phyloP scores from a whole-genome alignment of 92 coral and sea anemone genomes.

The Siderastrea siderea region DNA sequence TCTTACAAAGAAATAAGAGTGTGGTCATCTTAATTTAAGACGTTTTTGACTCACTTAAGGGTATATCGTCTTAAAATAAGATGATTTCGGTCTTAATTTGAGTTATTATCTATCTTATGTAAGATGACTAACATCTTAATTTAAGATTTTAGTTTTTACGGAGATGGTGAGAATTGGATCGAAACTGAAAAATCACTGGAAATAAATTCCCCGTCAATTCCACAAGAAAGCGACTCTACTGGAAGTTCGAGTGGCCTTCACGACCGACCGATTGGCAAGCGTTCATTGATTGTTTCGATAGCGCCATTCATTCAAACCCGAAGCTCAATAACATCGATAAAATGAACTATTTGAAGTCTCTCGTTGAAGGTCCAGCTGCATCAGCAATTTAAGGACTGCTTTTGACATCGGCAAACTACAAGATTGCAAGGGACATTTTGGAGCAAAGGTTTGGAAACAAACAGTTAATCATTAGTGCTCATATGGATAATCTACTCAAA shows the following conservation, averaged over 20 bases:
- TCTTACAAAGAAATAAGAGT: too few species aligned
- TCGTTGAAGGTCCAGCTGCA: conserved; percentile 56
- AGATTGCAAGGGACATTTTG: conserved; percentile 40
- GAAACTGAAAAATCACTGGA: conserved; percentile 7
- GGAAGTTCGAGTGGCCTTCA: not conserved
- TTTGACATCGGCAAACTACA: conserved; percentile 43
- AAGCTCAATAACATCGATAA: not conserved
- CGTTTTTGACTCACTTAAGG: too few species aligned
- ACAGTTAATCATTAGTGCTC: conserved; percentile 53
- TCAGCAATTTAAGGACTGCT: conserved; percentile 55
- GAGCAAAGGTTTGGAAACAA: conserved; percentile 58
- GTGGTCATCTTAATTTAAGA: too few species aligned
- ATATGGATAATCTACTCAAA: conserved; percentile 61
- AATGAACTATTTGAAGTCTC: not conserved
- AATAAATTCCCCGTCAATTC: not conserved
- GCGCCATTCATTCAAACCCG: conserved; percentile 38
- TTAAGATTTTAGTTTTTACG: too few species aligned
- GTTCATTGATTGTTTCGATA: not conserved
- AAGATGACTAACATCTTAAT: too few species aligned
- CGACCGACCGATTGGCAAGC: conserved; percentile 55
- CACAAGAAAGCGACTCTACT: not conserved
- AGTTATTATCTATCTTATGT: too few species aligned
- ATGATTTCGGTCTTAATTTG: too few species aligned
- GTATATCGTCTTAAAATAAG: too few species aligned
- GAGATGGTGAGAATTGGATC: not conserved